Evolutionary conservation across 2,797 vertebrate species (phyloP), one percentile per base, ranked within the genome.

Genomic region (Scolopax rusticola): DNA sequence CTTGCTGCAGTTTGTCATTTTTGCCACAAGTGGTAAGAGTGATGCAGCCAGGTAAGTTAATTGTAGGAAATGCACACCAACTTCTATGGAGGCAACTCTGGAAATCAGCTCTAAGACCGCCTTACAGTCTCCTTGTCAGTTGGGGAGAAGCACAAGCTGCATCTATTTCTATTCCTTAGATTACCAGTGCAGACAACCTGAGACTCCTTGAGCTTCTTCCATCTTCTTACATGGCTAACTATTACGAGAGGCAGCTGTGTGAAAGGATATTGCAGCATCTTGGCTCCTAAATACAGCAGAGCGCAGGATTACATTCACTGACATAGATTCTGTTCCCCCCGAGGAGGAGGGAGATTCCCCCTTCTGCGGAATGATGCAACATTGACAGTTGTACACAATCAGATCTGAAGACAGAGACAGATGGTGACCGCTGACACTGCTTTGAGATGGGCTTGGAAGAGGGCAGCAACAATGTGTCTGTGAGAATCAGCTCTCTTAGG

Each of bases 301-400:
- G 85, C 0, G 0, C 85, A 89, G 77, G 94, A 93, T 95, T 96
- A 95, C 80, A 30, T 33, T 93, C 90, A 67, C 33, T 53, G 77
- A 84, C 64, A 89, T 17, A 88, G 93, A 95, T 90, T 93, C 88
- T 12, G 27, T 4, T 57, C 45, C 45, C 54, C 36, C 14, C 0
- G 4, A 80, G 38, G 73, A 92, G 69, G 56, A 94, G 84, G 83
- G 94, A 97, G 90, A 94, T 94, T 92, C 86, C 90, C 90, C 77
- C 76, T 93, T 74, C 74, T 3, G 5, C 2, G 2, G 74, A 68
- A 76, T 94, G 88, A 95, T 94, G 94, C 93, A 95, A 95, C 17
- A 17, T 68, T 75, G 94, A 82, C 79, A 84, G 94, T 73, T 77
- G 91, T 85, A 95, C 73, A 68, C 80, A 91, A 86, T 10, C 88